Base-by-base conservation (phyloP, 2,888 invertebrate genomes). In the Tetramorium bicarinatum region DNA sequence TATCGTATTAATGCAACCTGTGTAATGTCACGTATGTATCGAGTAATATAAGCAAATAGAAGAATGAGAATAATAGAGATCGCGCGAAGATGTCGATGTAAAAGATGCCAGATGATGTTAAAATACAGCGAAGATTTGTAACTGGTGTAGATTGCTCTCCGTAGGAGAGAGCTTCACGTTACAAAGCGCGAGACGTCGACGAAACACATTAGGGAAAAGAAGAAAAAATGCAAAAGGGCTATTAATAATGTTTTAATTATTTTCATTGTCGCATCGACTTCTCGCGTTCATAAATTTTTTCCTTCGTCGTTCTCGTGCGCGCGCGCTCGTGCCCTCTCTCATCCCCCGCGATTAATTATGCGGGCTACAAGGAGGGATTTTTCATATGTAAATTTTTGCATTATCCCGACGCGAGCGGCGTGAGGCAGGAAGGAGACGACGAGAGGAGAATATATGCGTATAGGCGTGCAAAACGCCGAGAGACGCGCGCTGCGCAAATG, bases 1-100 rank as follows among this genome's bases (percentile, higher is more conserved):
- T 15, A 52, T 52, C n/a, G 75, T 25, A 44, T 83, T 67, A 72
- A 77, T 72, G 29, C 87, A 76, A 41, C 76, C 69, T 82, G 74
- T 77, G 69, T 82, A 62, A 54, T 25, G 18, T 44, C n/a, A 72
- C 56, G 21, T 66, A 49, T 41, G 38, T 59, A 13, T 47, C 44
- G 11, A 49, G 29, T 44, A 66, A 75, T 64, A 82, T 82, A 85
- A 87, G 79, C 82, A 87, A 87, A 87, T 82, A 85, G 41, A 64
- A 21, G 64, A 64, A 13, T 62, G 11, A 62, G 38, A 41, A 62
- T 62, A 34, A 85, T 67, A 82, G 85, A 85, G 44, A 66, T 87
- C 76, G 79, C 64, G 66, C 77, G 18, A 38, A n/a, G 61, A n/a
- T 38, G 38, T 0, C 47, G 64, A 66, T 76, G 69, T 82, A 80